These are phyloP conservation scores for Drosophila prostipennis DNA, from an alignment of 2,888 invertebrate species.

Conservation along the genomic window DNA sequence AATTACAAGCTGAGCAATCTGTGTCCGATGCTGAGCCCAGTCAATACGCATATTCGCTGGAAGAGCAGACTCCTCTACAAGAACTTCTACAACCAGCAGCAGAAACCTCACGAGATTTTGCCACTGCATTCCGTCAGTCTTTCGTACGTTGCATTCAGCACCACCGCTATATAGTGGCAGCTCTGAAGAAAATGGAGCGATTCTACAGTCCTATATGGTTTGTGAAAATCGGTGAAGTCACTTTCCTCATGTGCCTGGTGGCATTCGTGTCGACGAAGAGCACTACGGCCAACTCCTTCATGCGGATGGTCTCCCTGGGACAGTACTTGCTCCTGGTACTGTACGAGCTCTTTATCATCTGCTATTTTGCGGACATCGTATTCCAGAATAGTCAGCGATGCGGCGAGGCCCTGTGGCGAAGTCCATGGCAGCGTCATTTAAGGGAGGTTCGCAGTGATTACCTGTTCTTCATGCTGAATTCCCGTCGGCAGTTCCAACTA, in stretches of 20 bases:
- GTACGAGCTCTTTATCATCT: slow-evolving; percentile 80
- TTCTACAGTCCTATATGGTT: slow-evolving; percentile 82
- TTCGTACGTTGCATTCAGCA: slow-evolving; percentile 75
- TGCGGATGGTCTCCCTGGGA: slow-evolving; percentile 70
- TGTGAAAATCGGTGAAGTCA: slow-evolving; percentile 78
- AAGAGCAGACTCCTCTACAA: slow-evolving; percentile 40
- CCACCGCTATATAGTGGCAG: slow-evolving; percentile 77
- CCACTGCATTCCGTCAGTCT: slow-evolving; percentile 55
- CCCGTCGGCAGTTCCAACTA: slow-evolving; percentile 62
- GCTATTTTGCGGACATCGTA: slow-evolving; percentile 77
- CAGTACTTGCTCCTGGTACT: slow-evolving; percentile 77
- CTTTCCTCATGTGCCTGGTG: slow-evolving; percentile 79
- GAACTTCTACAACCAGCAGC: slow-evolving; percentile 8
- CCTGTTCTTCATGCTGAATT: slow-evolving; percentile 71
- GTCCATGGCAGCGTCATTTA: slow-evolving; percentile 77
- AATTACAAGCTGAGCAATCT: slow-evolving; percentile 57
- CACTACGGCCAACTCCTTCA: slow-evolving; percentile 70
- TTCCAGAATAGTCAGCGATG: slow-evolving; percentile 74
- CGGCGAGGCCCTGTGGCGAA: slow-evolving; percentile 75
- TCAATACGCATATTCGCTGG: slow-evolving; percentile 68
- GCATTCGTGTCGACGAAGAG: slow-evolving; percentile 81
- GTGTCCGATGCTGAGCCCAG: slow-evolving; percentile 59
- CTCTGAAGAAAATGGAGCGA: slow-evolving; percentile 74
- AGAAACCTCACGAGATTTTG: slow-evolving; percentile 33
- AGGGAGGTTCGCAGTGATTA: slow-evolving; percentile 69